Evolutionary conservation across 2,797 vertebrate genomes (phyloP).

Genomic region (Rousettus madagascariensis): DNA sequence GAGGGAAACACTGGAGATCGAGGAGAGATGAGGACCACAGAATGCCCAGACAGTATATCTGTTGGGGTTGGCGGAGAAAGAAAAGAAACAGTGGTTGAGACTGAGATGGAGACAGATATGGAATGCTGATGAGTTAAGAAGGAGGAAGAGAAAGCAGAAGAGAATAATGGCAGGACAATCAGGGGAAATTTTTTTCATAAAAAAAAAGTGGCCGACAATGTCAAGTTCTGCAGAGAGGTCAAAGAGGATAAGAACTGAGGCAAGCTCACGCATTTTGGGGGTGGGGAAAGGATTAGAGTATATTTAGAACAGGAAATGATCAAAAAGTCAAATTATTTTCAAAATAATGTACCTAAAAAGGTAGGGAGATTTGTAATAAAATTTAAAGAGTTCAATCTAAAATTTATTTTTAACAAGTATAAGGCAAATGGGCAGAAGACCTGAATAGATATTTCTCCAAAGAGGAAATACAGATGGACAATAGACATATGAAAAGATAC

Average conservation of each 20-base stretch:
- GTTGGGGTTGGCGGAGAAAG: background rate
- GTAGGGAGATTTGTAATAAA: conserved; percentile 6
- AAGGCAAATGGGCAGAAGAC: too few relatives aligned
- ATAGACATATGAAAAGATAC: too few relatives aligned
- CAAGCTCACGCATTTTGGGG: background rate
- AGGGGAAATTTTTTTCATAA: background rate
- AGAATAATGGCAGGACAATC: background rate
- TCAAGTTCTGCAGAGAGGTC: background rate
- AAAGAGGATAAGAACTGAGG: background rate
- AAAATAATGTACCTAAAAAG: conserved; percentile 42
- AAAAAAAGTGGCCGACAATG: background rate
- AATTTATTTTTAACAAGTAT: conserved; percentile 10
- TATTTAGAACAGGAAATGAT: background rate
- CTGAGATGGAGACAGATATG: background rate
- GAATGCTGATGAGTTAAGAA: background rate
- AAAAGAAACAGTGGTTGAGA: background rate
- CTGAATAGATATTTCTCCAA: too few relatives aligned
- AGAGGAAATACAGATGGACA: too few relatives aligned
- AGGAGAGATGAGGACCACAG: background rate
- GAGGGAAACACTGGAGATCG: background rate
- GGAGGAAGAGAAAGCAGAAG: background rate
- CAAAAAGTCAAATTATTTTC: background rate
- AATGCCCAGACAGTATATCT: background rate
- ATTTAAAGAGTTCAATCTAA: conserved; percentile 25
- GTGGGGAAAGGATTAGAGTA: background rate